Conservation (phyloP, 2,888 invertebrate species). For the Papilio protenor region DNA sequence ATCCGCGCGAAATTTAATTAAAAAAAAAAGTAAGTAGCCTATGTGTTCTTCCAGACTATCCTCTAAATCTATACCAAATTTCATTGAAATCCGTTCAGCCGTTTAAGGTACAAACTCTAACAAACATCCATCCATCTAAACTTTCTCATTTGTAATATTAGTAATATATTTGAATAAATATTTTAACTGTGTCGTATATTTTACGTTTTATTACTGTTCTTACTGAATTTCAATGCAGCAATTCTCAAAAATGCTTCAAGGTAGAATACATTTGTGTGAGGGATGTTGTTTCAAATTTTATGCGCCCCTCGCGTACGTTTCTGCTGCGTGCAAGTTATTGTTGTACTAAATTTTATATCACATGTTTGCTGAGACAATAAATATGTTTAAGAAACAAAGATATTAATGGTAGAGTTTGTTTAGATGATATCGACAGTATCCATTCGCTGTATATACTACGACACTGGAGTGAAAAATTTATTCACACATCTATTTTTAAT, state of each 20-base stretch:
- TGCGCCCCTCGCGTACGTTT: constrained; percentile 16
- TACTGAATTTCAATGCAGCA: constrained; percentile 13
- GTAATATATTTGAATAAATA: too few species aligned
- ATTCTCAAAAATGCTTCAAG: constrained; percentile 14
- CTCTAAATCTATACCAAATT: too few species aligned
- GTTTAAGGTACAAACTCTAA: too few species aligned
- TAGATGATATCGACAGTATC: background rate
- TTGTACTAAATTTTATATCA: constrained; percentile 23
- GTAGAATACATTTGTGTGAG: constrained; percentile 20
- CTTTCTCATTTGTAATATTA: too few species aligned
- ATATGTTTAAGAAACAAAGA: background rate
- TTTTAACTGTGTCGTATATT: background rate
- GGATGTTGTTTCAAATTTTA: constrained; percentile 21
- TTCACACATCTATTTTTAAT: too few species aligned
- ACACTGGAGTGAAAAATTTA: too few species aligned
- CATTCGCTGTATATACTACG: background rate
- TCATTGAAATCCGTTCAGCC: too few species aligned
- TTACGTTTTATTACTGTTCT: background rate
- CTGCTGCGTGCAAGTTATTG: constrained; percentile 14
- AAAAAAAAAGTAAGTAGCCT: too few species aligned
- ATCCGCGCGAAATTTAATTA: too few species aligned
- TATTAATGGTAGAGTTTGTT: background rate
- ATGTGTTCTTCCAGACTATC: too few species aligned
- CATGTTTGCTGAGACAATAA: constrained; percentile 15
- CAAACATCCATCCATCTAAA: too few species aligned